Percentiles rank a stretch among this genome's conserved stretches.
Evolutionary conservation across 2,888 invertebrate genomes (phyloP).

Genomic region (Aplocera efformata): DNA sequence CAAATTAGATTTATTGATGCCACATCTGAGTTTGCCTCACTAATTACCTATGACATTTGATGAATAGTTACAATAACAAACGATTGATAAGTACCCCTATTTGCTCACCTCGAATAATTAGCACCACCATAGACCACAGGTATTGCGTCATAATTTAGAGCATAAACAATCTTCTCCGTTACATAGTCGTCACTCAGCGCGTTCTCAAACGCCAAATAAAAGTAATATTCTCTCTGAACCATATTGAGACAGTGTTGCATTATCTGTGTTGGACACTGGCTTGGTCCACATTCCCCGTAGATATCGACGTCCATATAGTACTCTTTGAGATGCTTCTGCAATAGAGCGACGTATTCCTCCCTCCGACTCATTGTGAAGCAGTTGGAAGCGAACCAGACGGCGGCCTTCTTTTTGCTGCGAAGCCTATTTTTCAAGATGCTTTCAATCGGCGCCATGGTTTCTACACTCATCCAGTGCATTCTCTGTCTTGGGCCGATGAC

Average conservation of each 20-base stretch:
- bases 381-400: slow-evolving; percentile 59
- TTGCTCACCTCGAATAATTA: slow-evolving; percentile 75
- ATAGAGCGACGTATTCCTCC: slow-evolving; percentile 39
- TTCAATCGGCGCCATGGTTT: slow-evolving; percentile 37
- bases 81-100: neutral
- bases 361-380: slow-evolving; percentile 49
- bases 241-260: slow-evolving; percentile 45
- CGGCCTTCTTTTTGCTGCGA: slow-evolving; percentile 40
- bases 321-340: slow-evolving; percentile 38
- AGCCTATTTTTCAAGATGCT: slow-evolving; percentile 33
- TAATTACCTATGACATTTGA: too few relatives aligned
- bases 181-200: slow-evolving; percentile 62
- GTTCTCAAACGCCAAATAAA: slow-evolving; percentile 65
- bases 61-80: neutral
- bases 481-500: slow-evolving; percentile 44
- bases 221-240: slow-evolving; percentile 51
- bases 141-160: slow-evolving; percentile 80
- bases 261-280: slow-evolving; percentile 43
- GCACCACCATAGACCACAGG: slow-evolving; percentile 85
- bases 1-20: neutral
- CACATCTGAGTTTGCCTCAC: too few relatives aligned
- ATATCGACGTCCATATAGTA: slow-evolving; percentile 48
- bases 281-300: slow-evolving; percentile 52
- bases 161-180: slow-evolving; percentile 58
- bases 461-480: slow-evolving; percentile 41